Conservation (phyloP, 2,113 vertebrate genomes). For the Rhagologus leucostigma region DNA sequence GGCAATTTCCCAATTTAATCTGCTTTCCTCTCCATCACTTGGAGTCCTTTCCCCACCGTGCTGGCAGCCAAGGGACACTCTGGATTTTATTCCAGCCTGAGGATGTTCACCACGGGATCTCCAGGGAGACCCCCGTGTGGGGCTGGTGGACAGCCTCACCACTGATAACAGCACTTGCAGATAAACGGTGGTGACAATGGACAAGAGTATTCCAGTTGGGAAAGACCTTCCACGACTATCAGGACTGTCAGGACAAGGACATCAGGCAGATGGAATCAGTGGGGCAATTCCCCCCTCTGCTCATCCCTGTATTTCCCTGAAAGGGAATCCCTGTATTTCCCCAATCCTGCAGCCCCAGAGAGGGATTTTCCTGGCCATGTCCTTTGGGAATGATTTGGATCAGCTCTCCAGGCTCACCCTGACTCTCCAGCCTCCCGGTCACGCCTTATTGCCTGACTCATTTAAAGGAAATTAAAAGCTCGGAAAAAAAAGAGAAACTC, state of each 20-base stretch:
- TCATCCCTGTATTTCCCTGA: not conserved
- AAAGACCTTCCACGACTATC: not conserved
- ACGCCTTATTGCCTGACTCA: not conserved
- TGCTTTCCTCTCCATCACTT: not conserved
- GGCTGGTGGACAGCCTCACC: not conserved
- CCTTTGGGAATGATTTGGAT: not conserved
- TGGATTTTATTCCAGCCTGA: not conserved
- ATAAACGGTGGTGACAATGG: not conserved
- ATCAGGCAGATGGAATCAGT: fast-evolving
- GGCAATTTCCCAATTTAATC: not conserved
- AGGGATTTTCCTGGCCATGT: not conserved
- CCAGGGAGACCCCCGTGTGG: not conserved
- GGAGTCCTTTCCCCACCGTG: fast-evolving
- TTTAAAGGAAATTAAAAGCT: conserved; percentile 33
- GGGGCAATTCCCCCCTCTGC: not conserved
- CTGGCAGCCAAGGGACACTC: not conserved
- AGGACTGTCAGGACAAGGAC: not conserved
- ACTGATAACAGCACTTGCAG: not conserved
- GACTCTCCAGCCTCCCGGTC: not conserved
- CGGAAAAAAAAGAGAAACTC: not conserved
- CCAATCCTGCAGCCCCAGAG: not conserved
- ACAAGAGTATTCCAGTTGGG: not conserved
- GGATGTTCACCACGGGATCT: not conserved
- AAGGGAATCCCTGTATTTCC: not conserved
- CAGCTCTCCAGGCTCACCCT: not conserved